Evolutionary conservation across 2,113 vertebrate genomes (phyloP).

Genomic region (Hippocampus mohnikei): DNA sequence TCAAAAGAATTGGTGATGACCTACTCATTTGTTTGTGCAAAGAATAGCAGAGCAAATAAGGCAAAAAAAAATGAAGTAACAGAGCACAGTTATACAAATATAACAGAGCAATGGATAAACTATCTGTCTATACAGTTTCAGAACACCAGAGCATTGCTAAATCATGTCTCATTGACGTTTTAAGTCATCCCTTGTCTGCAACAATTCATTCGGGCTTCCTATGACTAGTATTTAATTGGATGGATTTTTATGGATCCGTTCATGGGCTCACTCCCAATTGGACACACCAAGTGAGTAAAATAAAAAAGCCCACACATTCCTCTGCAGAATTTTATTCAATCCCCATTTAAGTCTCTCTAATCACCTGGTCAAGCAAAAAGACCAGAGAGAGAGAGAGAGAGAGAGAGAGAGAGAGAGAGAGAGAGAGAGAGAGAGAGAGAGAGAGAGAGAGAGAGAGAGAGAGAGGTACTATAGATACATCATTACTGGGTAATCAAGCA

Average conservation of each 20-base stretch:
- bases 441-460: slow-evolving; percentile 56
- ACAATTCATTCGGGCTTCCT: slow-evolving; percentile 5
- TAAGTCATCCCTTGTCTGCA: not conserved
- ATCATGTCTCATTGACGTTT: not conserved
- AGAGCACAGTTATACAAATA: not conserved
- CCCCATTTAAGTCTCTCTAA: slow-evolving; percentile 74
- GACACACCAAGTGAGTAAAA: slow-evolving; percentile 19
- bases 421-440: not conserved
- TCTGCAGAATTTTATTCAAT: slow-evolving; percentile 53
- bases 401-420: slow-evolving; percentile 58
- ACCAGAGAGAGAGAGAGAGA: slow-evolving; percentile 69
- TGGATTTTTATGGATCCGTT: slow-evolving; percentile 7
- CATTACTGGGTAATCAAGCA: slow-evolving; percentile 81
- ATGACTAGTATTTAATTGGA: slow-evolving; percentile 23
- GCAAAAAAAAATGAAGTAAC: not conserved
- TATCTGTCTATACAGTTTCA: not conserved
- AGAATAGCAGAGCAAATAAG: not conserved
- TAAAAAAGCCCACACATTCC: slow-evolving; percentile 47
- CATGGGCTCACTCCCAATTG: slow-evolving; percentile 3
- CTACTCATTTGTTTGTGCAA: not conserved
- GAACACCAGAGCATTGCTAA: not conserved
- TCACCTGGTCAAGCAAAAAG: slow-evolving; percentile 73
- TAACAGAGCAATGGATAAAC: not conserved
- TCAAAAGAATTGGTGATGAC: not conserved
- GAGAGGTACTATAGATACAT: slow-evolving; percentile 71